Evolutionary conservation across 2,888 invertebrate genomes (phyloP).

Genomic region (Melitaea athalia): DNA sequence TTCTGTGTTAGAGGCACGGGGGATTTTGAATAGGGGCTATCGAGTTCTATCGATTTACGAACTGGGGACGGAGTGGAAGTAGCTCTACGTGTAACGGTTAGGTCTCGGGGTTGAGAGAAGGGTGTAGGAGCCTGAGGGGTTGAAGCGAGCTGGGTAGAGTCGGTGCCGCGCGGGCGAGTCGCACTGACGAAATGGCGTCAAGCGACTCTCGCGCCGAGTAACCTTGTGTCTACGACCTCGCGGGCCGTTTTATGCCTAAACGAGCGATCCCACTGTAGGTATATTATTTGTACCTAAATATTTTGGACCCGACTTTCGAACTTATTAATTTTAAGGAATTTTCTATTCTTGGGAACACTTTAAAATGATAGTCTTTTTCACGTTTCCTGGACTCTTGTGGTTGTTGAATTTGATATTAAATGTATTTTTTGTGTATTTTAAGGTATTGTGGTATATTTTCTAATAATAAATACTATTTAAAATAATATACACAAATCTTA

Average conservation of each 20-base stretch:
- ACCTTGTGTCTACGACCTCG: slow-evolving; percentile 56
- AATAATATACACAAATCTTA: no score
- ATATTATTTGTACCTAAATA: slow-evolving; percentile 46
- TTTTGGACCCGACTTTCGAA: slow-evolving; percentile 34
- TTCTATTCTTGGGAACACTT: no score
- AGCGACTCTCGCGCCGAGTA: slow-evolving; percentile 46
- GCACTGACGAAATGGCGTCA: slow-evolving; percentile 62
- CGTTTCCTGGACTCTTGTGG: no score
- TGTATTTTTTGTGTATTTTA: no score
- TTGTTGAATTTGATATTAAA: no score
- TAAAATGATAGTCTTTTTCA: no score
- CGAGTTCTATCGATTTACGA: background rate
- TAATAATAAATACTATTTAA: no score
- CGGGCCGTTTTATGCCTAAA: slow-evolving; percentile 59
- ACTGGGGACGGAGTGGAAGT: background rate
- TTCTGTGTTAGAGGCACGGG: slow-evolving; percentile 32
- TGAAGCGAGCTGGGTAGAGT: slow-evolving; percentile 33
- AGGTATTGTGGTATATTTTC: no score
- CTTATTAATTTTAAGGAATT: slow-evolving; percentile 15
- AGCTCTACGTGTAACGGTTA: background rate
- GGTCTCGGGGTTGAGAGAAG: slow-evolving; percentile 18
- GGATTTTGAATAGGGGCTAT: background rate
- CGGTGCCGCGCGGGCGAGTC: slow-evolving; percentile 59
- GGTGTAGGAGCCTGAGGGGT: slow-evolving; percentile 30
- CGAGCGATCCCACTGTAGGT: slow-evolving; percentile 52